Percentiles rank a stretch among this genome's conserved stretches.
Evolutionary conservation across 2,113 vertebrate genomes (phyloP).

Genomic region (Gasterosteus nipponicus): DNA sequence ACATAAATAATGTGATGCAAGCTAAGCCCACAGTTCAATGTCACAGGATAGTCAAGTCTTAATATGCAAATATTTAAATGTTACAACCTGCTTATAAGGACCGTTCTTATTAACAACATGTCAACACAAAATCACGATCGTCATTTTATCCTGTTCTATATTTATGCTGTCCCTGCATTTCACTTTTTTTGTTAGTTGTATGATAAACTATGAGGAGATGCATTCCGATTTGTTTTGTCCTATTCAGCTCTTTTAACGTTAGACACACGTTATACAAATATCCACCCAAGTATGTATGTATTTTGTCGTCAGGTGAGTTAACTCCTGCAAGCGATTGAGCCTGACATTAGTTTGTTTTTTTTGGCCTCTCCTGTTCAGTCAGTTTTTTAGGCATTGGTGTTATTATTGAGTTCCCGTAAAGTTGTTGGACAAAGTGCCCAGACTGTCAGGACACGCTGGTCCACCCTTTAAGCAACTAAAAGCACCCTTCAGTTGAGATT

Average conservation of each 20-base stretch:
- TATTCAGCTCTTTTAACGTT: neutral
- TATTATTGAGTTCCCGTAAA: neutral
- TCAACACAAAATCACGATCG: neutral
- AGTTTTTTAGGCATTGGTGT: neutral
- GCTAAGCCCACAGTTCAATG: neutral
- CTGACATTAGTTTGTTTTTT: neutral
- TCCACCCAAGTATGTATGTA: neutral
- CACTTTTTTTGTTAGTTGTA: neutral
- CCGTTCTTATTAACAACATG: neutral
- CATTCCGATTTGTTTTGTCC: neutral
- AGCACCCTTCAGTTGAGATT: neutral
- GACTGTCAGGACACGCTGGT: neutral
- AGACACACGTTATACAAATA: neutral
- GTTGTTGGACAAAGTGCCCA: neutral
- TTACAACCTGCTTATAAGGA: neutral
- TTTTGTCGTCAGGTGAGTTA: neutral
- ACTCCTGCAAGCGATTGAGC: neutral
- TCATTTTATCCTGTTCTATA: neutral
- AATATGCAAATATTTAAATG: neutral
- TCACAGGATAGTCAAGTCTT: neutral
- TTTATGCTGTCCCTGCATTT: neutral
- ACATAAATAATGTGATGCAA: slow-evolving; percentile 3
- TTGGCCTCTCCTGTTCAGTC: neutral
- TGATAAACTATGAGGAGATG: neutral
- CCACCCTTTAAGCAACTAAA: slow-evolving; percentile 1